Conservation (phyloP, 2,797 vertebrate genomes). For the Pristis pectinata region DNA sequence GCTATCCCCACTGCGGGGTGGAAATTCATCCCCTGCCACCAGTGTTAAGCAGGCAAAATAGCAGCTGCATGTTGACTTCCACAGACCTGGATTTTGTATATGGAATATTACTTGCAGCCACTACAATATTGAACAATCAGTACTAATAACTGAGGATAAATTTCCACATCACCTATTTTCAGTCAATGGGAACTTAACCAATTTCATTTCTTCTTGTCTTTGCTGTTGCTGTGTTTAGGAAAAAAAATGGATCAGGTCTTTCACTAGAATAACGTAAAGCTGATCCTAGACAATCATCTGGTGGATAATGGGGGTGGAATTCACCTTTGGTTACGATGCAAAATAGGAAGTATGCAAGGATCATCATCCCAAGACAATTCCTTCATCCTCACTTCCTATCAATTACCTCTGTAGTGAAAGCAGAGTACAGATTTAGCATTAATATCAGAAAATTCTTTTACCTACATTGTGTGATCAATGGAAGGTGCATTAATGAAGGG, state of each 20-base stretch:
- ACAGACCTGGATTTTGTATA: no score
- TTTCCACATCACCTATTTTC: no score
- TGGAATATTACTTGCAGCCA: no score
- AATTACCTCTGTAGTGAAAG: background rate
- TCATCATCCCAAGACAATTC: background rate
- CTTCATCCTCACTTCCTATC: background rate
- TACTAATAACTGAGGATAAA: no score
- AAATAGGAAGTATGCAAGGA: background rate
- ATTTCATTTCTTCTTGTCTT: background rate
- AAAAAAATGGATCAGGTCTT: background rate
- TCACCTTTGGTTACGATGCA: background rate
- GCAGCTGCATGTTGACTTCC: no score
- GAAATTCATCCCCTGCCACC: no score
- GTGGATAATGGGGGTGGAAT: background rate
- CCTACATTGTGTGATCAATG: background rate
- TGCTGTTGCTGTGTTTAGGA: background rate
- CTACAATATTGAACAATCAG: no score
- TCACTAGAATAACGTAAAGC: background rate
- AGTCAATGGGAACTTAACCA: no score
- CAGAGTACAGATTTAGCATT: background rate
- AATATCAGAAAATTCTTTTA: background rate
- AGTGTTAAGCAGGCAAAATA: no score
- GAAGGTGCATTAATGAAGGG: background rate
- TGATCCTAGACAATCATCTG: background rate
- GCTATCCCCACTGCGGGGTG: background rate